These are phyloP conservation scores for Cirrhinus molitorella DNA, from an alignment of 2,797 vertebrate species.

Conservation along the genomic window DNA sequence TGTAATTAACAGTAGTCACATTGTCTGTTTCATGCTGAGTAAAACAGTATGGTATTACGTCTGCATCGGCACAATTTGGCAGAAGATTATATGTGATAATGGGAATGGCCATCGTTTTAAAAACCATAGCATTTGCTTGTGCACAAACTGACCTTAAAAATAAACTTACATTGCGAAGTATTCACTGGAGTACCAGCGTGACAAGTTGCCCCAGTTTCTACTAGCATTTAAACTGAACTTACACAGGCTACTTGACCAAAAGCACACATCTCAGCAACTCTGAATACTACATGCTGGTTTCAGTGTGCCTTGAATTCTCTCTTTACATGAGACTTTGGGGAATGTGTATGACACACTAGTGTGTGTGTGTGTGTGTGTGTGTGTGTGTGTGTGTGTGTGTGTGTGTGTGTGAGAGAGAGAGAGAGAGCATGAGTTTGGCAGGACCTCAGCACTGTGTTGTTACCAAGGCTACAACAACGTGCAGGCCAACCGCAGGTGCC, in stretches of 20 bases:
- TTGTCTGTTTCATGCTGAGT: neutral
- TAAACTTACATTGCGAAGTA: neutral
- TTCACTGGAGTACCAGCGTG: neutral
- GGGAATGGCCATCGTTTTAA: neutral
- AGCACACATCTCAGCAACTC: neutral
- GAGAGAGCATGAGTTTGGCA: constrained; percentile 44
- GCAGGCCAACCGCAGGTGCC: constrained; percentile 78
- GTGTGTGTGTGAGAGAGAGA: constrained; percentile 32
- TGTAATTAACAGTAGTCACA: neutral
- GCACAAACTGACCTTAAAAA: neutral
- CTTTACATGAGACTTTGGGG: neutral
- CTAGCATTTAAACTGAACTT: neutral
- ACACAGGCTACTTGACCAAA: neutral
- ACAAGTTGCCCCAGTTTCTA: neutral
- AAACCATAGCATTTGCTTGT: neutral
- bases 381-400: neutral
- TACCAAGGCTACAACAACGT: constrained; percentile 80
- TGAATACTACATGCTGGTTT: constrained; percentile 7
- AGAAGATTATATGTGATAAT: neutral
- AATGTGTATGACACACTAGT: neutral
- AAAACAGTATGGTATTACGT: neutral
- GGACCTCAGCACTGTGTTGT: constrained; percentile 73
- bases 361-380: constrained; percentile 10
- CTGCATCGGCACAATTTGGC: neutral
- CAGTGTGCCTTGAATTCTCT: neutral